phyloP scores from a whole-genome alignment of 2,113 vertebrate species.

The Setophaga kirtlandii region DNA sequence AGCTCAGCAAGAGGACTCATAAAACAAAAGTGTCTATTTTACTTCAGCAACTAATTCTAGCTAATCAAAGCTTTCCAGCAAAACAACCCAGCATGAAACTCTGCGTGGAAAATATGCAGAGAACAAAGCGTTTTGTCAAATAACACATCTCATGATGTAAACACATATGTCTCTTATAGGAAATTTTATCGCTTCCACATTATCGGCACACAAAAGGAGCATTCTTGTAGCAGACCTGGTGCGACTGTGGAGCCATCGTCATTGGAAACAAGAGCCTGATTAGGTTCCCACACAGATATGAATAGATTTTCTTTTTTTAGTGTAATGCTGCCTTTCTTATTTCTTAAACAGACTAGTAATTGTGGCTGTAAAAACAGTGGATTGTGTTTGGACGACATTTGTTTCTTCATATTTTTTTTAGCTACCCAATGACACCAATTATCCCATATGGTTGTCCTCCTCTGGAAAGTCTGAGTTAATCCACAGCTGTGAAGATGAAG shows the following conservation, averaged over 20 bases:
- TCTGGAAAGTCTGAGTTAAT: conserved; percentile 81
- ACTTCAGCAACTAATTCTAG: conserved; percentile 79
- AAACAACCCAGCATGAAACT: conserved; percentile 81
- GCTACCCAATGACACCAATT: conserved; percentile 70
- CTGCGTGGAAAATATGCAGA: conserved; percentile 77
- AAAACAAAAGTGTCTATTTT: conserved; percentile 82
- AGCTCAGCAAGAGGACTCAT: conserved; percentile 76
- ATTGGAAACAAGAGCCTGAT: conserved; percentile 95
- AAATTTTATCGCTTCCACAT: conserved; percentile 92
- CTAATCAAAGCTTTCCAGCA: conserved; percentile 81
- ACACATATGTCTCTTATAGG: conserved; percentile 88
- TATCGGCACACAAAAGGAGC: conserved; percentile 87
- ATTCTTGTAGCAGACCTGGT: conserved; percentile 88
- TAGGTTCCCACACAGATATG: conserved; percentile 96
- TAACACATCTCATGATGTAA: conserved; percentile 90
- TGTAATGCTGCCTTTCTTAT: conserved; percentile 78
- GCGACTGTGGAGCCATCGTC: conserved; percentile 86
- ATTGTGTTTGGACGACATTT: conserved; percentile 77
- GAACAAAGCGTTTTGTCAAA: conserved; percentile 90
- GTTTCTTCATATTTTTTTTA: conserved; percentile 74
- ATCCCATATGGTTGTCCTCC: conserved; percentile 78
- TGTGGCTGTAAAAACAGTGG: conserved; percentile 82
- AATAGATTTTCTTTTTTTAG: conserved; percentile 82
- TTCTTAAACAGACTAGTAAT: conserved; percentile 89
- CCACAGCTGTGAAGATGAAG: conserved; percentile 81